A percentile compares a stretch with the other conserved stretches of the same genome.
Conservation (phyloP, 2,113 vertebrate genomes). For the Prionailurus viverrinus region DNA sequence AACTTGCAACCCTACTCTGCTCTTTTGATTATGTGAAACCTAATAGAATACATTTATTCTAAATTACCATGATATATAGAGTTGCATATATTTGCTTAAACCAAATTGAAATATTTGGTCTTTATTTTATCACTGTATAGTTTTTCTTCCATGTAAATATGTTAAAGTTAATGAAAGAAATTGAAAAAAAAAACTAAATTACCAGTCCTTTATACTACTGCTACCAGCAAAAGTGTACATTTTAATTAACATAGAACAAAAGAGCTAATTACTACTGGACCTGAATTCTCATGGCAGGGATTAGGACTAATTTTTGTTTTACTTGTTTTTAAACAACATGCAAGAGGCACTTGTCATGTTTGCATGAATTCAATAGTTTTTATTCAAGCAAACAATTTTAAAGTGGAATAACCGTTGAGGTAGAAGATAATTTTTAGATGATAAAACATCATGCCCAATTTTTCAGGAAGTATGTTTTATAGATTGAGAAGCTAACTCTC, state of each 20-base stretch:
- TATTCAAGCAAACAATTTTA: not conserved
- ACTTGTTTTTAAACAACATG: slow-evolving; percentile 47
- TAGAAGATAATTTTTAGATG: slow-evolving; percentile 4
- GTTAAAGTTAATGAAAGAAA: slow-evolving; percentile 26
- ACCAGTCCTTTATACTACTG: not conserved
- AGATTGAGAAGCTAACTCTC: not conserved
- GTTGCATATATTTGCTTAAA: not conserved
- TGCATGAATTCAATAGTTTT: not conserved
- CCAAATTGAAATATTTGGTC: not conserved
- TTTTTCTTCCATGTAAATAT: not conserved
- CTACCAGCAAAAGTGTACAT: slow-evolving; percentile 18
- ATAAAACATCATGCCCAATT: not conserved
- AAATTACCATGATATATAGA: not conserved
- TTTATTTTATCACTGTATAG: not conserved
- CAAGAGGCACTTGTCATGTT: not conserved
- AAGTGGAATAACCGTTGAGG: not conserved
- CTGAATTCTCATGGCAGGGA: slow-evolving; percentile 1
- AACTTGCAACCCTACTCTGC: not conserved
- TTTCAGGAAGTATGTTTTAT: not conserved
- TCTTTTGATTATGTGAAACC: slow-evolving; percentile 12
- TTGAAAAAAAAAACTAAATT: slow-evolving; percentile 23
- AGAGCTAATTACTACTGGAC: slow-evolving; percentile 55
- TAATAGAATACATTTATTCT: slow-evolving; percentile 12
- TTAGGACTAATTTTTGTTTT: not conserved
- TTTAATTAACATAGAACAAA: slow-evolving; percentile 72